Conservation (phyloP, 2,113 vertebrate genomes). For the Chrysochloris asiatica region DNA sequence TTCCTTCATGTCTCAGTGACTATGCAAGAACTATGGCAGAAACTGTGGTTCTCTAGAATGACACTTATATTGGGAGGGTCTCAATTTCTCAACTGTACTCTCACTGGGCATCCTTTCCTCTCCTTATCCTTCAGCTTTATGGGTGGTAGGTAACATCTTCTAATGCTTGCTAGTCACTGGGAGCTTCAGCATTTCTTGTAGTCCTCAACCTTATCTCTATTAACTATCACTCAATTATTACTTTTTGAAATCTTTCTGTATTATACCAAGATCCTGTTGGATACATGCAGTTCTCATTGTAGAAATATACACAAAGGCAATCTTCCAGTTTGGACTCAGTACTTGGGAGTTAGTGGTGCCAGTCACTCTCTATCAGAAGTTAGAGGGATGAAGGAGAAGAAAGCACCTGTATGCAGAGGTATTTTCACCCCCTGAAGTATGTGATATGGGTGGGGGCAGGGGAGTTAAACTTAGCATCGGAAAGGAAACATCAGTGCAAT, state of each 20-base stretch:
- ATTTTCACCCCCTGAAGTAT: background rate
- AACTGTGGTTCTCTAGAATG: background rate
- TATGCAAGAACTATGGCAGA: background rate
- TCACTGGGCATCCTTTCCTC: background rate
- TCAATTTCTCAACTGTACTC: background rate
- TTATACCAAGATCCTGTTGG: background rate
- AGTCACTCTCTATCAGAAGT: background rate
- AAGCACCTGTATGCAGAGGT: background rate
- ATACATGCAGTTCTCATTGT: background rate
- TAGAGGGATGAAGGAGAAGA: background rate
- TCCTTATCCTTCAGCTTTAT: background rate
- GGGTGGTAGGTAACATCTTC: background rate
- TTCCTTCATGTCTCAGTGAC: background rate
- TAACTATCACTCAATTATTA: background rate
- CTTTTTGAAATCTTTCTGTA: constrained; percentile 7
- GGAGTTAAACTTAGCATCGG: background rate
- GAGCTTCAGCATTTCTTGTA: background rate
- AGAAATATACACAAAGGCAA: background rate
- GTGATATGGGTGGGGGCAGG: background rate
- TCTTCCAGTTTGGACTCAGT: background rate
- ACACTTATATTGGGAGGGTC: background rate
- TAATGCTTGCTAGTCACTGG: background rate
- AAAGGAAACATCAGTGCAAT: background rate
- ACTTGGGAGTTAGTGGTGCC: background rate
- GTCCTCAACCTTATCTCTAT: background rate